These are phyloP conservation scores for Lerista edwardsae DNA, from an alignment of 2,797 vertebrate species.

Conservation along the genomic window DNA sequence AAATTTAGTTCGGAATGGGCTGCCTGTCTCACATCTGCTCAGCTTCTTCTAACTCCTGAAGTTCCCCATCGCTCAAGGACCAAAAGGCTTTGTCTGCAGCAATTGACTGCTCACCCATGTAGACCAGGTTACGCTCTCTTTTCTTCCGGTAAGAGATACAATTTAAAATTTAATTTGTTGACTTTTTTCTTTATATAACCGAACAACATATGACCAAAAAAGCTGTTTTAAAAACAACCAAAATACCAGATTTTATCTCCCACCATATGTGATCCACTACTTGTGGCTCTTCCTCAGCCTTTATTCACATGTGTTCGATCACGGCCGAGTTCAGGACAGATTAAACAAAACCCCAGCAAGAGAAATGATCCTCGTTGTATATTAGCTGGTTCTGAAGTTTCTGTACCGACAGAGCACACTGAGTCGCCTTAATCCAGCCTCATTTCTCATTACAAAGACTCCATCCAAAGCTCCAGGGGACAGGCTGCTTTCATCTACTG, in stretches of 20 bases:
- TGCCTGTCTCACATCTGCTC: not conserved
- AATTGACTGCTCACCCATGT: not conserved
- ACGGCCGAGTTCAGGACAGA: not conserved
- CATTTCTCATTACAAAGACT: constrained; percentile 8
- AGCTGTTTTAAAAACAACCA: not conserved
- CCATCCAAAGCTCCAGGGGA: constrained; percentile 13
- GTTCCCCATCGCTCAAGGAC: not conserved
- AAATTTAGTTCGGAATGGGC: too few species aligned
- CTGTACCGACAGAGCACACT: not conserved
- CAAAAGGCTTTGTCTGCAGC: not conserved
- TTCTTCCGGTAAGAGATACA: not conserved
- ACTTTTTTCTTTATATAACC: not conserved
- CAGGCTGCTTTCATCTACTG: constrained; percentile 9
- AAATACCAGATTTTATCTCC: not conserved
- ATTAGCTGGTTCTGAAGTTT: not conserved
- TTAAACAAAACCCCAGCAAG: not conserved
- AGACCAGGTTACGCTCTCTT: not conserved
- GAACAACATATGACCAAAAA: not conserved
- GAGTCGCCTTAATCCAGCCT: not conserved
- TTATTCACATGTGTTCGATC: not conserved
- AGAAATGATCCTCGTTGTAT: not conserved
- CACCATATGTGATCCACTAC: not conserved
- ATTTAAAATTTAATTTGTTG: too few species aligned
- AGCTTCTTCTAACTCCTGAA: not conserved
- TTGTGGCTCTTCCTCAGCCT: not conserved